Percentiles rank a stretch among this genome's conserved stretches.
Evolutionary conservation across 2,888 invertebrate species (phyloP).

Genomic region (Polyploca ridens): DNA sequence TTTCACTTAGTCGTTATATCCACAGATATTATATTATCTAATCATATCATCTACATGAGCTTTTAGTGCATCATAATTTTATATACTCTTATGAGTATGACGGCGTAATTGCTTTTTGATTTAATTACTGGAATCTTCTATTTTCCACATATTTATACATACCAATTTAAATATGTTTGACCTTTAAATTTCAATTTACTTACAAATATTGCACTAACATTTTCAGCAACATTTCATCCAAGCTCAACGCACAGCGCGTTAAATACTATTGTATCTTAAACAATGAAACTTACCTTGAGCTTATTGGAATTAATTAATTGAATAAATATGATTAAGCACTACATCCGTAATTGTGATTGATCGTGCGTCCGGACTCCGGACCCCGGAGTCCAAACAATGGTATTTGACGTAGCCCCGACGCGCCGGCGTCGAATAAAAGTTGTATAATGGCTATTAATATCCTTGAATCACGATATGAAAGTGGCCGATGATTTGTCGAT

Average conservation of each 20-base stretch:
- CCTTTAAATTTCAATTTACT: background rate
- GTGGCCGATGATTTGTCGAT: conserved; percentile 46
- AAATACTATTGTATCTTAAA: conserved; percentile 36
- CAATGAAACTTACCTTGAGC: conserved; percentile 59
- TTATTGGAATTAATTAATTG: conserved; percentile 73
- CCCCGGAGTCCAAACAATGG: conserved; percentile 33
- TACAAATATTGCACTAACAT: background rate
- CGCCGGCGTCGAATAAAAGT: conserved; percentile 47
- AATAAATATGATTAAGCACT: conserved; percentile 74
- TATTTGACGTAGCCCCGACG: conserved; percentile 44
- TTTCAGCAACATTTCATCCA: background rate
- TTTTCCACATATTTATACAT: no score
- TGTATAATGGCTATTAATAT: conserved; percentile 54
- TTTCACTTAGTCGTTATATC: conserved; percentile 25
- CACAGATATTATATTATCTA: conserved; percentile 15
- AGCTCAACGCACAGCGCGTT: conserved; percentile 22
- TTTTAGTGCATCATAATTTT: conserved; percentile 5
- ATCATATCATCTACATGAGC: conserved; percentile 12
- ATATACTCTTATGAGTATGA: background rate
- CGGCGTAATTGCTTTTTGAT: background rate
- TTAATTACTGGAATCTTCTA: background rate
- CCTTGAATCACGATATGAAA: conserved; percentile 66
- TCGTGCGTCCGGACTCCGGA: conserved; percentile 44
- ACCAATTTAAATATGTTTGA: no score
- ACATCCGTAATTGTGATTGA: conserved; percentile 81